Base-by-base conservation (phyloP, 1,140 invertebrate genomes). In the Aphaenogaster ashmeadi region DNA sequence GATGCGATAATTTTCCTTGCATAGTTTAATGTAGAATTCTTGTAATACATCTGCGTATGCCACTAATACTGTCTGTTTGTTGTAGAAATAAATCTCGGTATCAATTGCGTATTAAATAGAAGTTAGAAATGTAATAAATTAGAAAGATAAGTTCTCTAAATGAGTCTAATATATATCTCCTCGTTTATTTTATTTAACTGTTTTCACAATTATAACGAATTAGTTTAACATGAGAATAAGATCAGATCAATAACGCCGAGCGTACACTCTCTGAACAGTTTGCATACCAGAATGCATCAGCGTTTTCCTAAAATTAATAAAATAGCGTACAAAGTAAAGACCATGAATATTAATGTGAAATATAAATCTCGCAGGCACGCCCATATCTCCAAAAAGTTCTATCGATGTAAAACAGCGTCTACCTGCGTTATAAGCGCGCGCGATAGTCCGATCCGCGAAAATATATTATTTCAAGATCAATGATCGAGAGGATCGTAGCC, bases 401-500 rank as follows among this genome's bases (percentile, higher is more conserved):
- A 36, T 74, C 64, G 44, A 89, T 84, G 62, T 21, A 44, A 47
- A 33, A 41, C 11, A n/a, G 21, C 21, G 38, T 72, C 74, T 80
- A 77, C 74, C 81, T 79, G 78, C 33, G 56, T 44, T 71, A 44
- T 21, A 52, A 56, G n/a, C n/a, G 64, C 18, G 36, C 66, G 66
- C 66, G 66, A 60, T 56, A 81, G 52, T 11, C 54, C 2, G 80
- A 77, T 60, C 54, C 13, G 87, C 80, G 13, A 85, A 86, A 69
- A 75, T 56, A 89, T 54, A 77, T 58, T 47, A 33, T 38, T 33
- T 9, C 27, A 33, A 66, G 54, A 90, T 85, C 44, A 71, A 44
- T 75, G 89, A 90, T 90, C 66, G 72, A 52, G 36, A 72, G 66
- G 60, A 80, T 84, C 44, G 54, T 33, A 54, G 72, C 50, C 78